These are phyloP conservation scores for Machimus atricapillus DNA, from an alignment of 2,888 invertebrate genomes.

Conservation along the genomic window DNA sequence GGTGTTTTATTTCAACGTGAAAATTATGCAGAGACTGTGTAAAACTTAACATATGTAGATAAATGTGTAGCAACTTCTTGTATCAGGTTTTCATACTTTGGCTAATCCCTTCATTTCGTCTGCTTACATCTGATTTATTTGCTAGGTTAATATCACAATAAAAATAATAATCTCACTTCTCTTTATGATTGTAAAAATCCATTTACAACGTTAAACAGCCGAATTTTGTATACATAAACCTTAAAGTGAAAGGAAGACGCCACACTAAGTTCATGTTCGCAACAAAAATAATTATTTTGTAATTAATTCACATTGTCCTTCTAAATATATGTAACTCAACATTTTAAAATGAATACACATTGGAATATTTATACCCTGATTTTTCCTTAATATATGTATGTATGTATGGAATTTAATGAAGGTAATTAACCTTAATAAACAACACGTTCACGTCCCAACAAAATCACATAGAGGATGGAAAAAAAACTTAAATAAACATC, in stretches of 20 bases:
- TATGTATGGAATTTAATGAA: not conserved
- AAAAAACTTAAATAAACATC: not conserved
- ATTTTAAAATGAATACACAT: not conserved
- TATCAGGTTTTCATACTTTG: not conserved
- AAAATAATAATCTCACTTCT: not conserved
- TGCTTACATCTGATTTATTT: too few species aligned
- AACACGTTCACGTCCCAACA: not conserved
- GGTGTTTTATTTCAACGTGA: too few species aligned
- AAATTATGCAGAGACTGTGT: too few species aligned
- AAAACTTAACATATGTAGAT: too few species aligned
- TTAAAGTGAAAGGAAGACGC: not conserved
- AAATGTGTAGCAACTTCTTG: not conserved
- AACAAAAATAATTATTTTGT: not conserved
- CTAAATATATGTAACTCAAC: not conserved
- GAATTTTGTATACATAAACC: not conserved
- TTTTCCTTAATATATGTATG: not conserved
- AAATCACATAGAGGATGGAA: not conserved
- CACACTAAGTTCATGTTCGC: too few species aligned
- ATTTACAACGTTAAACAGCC: not conserved
- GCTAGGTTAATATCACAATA: not conserved
- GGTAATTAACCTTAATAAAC: not conserved
- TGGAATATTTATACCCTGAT: not conserved
- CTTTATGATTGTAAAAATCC: not conserved
- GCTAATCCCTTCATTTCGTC: not conserved
- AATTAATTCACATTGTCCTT: not conserved